These are phyloP conservation scores for Pelosia muscerda DNA, from an alignment of 2,888 invertebrate genomes.

Conservation along the genomic window DNA sequence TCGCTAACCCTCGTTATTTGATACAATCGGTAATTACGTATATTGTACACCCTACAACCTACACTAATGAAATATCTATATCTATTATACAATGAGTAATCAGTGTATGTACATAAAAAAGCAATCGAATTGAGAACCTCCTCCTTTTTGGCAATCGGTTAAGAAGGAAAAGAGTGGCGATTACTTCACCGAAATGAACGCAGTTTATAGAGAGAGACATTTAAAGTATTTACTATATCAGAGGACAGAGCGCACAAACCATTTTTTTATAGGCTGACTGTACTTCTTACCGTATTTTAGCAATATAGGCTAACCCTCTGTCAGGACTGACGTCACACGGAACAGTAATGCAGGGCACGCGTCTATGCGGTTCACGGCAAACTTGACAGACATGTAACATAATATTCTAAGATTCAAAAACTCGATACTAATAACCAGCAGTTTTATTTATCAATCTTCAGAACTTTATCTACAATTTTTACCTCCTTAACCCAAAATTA, in stretches of 20 bases:
- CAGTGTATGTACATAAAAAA: too few species aligned
- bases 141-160: too few species aligned
- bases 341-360: slow-evolving; percentile 39
- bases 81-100: too few species aligned
- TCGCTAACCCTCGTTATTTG: neutral
- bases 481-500: too few species aligned
- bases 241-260: slow-evolving; percentile 16
- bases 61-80: too few species aligned
- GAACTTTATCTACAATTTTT: too few species aligned
- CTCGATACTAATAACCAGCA: neutral
- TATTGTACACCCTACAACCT: neutral
- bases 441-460: too few species aligned
- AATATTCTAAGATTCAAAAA: neutral
- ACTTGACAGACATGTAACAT: neutral
- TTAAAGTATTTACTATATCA: slow-evolving; percentile 16
- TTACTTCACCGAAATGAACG: too few species aligned
- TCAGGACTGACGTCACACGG: slow-evolving; percentile 53
- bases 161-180: too few species aligned
- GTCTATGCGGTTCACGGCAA: neutral
- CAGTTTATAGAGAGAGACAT: slow-evolving; percentile 26
- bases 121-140: too few species aligned
- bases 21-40: neutral
- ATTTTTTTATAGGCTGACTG: slow-evolving; percentile 25
- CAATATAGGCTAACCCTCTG: slow-evolving; percentile 62
- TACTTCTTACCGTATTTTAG: slow-evolving; percentile 48